Base-by-base conservation (phyloP, 2,797 vertebrate species). In the Girardinus metallicus region DNA sequence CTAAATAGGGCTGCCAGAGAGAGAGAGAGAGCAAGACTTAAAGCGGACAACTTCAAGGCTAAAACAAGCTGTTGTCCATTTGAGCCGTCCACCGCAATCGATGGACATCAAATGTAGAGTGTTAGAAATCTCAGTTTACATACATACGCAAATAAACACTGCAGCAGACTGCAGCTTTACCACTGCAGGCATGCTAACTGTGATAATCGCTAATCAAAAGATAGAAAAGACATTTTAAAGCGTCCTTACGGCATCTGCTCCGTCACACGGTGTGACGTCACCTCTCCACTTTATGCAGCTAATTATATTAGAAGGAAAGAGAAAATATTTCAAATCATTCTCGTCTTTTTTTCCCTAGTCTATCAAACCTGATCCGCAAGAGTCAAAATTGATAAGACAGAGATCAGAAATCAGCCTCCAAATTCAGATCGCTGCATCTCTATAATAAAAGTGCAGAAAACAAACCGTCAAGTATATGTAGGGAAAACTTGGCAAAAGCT, bases 401-500 rank as follows among this genome's bases (percentile, higher is more conserved):
- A 66, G 34, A 8, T 6, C 36, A 41, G 36, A 41, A 68, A 26
- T 68, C 41, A n/a, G 68, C 26, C 41, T 4, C 26, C 13, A 29
- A 44, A 44, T 71, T 71, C 41, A 71, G 41, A 71, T 44, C 2
- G 11, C 12, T 71, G 41, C 68, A 44, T 71, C 68, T 44, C 68
- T 71, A 29, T 21, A 51, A 4, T 12, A 26, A 39, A 74, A 34
- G 72, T 53, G 49, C 1, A 13, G n/a, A 29, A 55, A 60, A 34
- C 6, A 39, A 44, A 62, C 43, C 0, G 51, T 26, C 74, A 51
- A 5, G 68, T 41, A 68, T 41, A 41, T 68, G 18, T 26, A 83
- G 36, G 71, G 70, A 83, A 78, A 86, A 82, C 84, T 90, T 89
- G 84, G 88, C 83, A 88, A 89, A 81, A 74, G 78, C 81, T 82